Conservation (phyloP, 2,113 vertebrate species). For the Gadus macrocephalus region DNA sequence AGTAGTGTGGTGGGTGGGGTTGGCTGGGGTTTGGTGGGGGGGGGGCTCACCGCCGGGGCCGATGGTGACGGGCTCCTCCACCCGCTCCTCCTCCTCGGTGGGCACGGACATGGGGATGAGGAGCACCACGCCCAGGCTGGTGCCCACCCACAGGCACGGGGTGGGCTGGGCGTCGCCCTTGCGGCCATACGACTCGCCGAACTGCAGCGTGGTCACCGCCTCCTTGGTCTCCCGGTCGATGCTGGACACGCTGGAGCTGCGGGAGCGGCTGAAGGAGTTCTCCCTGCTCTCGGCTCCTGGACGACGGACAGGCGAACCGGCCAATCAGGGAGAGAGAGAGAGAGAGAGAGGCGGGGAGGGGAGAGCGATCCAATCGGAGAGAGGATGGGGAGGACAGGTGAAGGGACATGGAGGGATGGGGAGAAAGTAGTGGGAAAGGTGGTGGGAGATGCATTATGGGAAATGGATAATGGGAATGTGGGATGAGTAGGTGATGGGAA, state of each 20-base stretch:
- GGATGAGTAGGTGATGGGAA: neutral
- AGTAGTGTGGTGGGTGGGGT: no score
- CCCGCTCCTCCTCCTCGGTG: conserved; percentile 81
- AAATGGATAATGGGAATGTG: conserved; percentile 3
- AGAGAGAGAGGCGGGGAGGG: neutral
- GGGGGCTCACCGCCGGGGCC: conserved; percentile 83
- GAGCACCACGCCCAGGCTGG: conserved; percentile 88
- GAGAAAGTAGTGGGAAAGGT: neutral
- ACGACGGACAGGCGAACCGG: neutral
- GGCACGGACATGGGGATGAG: conserved; percentile 88
- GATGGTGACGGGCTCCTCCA: conserved; percentile 82
- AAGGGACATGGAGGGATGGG: neutral
- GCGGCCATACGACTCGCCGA: conserved; percentile 87
- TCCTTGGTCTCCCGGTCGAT: conserved; percentile 96
- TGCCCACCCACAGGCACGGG: conserved; percentile 94
- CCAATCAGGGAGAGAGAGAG: neutral
- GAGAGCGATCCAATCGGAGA: neutral
- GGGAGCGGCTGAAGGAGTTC: conserved; percentile 93
- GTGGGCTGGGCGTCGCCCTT: conserved; percentile 81
- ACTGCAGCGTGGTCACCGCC: conserved; percentile 88
- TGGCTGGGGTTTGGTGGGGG: neutral
- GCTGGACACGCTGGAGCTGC: conserved; percentile 96
- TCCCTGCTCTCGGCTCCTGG: conserved; percentile 83
- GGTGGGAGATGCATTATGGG: neutral
- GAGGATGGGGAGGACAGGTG: neutral